phyloP scores from a whole-genome alignment of 2,888 invertebrate species.

The Petrolisthes manimaculis region DNA sequence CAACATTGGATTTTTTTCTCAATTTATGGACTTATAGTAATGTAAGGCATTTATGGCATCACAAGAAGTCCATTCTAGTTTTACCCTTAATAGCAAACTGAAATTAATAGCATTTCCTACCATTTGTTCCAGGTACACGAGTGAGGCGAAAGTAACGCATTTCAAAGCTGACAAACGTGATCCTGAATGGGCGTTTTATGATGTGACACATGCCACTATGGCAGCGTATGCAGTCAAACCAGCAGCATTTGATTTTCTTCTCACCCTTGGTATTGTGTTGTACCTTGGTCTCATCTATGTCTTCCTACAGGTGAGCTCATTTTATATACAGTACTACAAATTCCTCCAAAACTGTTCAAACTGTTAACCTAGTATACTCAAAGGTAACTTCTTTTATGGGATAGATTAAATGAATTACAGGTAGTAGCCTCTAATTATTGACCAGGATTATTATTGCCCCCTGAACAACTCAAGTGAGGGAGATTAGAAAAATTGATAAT shows the following conservation, averaged over 20 bases:
- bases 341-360: background rate
- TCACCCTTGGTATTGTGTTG: constrained; percentile 85
- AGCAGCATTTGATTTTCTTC: constrained; percentile 95
- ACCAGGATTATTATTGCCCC: too few species aligned
- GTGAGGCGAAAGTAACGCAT: constrained; percentile 68
- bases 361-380: background rate
- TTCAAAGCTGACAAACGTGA: constrained; percentile 84
- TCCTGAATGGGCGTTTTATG: constrained; percentile 93
- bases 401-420: background rate
- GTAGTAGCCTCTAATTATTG: too few species aligned
- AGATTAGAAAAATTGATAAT: too few species aligned
- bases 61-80: too few species aligned
- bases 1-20: too few species aligned
- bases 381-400: background rate
- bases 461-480: too few species aligned
- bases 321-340: background rate
- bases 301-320: constrained; percentile 72
- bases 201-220: constrained; percentile 82
- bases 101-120: background rate
- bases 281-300: constrained; percentile 90
- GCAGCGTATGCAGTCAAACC: constrained; percentile 96
- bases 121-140: constrained; percentile 52
- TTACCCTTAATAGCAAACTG: background rate
- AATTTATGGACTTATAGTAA: too few species aligned
- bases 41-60: background rate